Evolutionary conservation across 1,140 invertebrate genomes (phyloP), one percentile per base, ranked within the genome.

Genomic region (Drosophila leontia): DNA sequence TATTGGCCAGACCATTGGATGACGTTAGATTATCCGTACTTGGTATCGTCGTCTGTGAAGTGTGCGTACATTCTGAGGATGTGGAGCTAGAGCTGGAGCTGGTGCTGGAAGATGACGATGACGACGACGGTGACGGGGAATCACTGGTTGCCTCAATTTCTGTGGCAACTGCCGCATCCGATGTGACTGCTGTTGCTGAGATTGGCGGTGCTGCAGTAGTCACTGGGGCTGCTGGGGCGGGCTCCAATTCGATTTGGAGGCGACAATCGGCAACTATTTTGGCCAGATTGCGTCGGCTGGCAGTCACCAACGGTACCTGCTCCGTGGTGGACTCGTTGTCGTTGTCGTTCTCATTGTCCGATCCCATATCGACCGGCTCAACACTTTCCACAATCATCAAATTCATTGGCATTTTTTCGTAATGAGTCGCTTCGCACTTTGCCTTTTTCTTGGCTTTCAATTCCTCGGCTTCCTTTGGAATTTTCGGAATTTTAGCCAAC

Each of bases 351-450:
- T 84, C 81, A 75, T 76, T 84, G 72, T 84, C 81, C 59, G 80
- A 58, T 53, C 60, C 74, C 75, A 78, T 70, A 70, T 69, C 75
- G 57, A 45, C 63, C 55, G 74, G 44, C 48, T 77, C 78, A 72
- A 75, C 80, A 88, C 84, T 88, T 84, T 88, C 82, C 69, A 81
- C 61, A 50, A 71, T 75, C 78, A 90, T 64, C 85, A 88, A 81
- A 90, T 90, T 80, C 85, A 90, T 85, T 88, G 84, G 85, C 85
- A 88, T 86, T 80, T 87, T 88, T 69, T 88, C 69, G 80, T 79
- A 86, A 85, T 85, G 75, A 69, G 63, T 80, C 41, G 58, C 55
- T 80, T 79, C 84, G 78, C 82, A 82, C 78, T 88, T 91, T 71
- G 79, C 68, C 87, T 91, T 91, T 87, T 91, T 78, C 80, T 82